Base-by-base conservation (phyloP, 2,888 invertebrate species). In the Portevinia maculata region DNA sequence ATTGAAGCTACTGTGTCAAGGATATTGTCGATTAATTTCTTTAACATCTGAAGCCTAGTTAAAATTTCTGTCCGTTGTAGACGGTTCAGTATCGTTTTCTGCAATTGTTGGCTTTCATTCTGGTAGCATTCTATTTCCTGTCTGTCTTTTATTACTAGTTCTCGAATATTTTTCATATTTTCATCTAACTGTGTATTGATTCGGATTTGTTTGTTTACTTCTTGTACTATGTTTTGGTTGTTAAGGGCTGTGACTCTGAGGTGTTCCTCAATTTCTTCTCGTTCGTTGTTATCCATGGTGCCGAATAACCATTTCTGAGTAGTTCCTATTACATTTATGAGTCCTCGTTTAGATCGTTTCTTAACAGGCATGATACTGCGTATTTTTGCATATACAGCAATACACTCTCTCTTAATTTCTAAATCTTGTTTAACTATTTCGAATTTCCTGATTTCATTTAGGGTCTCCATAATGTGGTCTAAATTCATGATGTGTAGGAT, bases 371-470 rank as follows among this genome's bases (percentile, higher is more conserved):
- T 28, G 28, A 6, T 28, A 6, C 1, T 28, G 28, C 28, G 7
- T 6, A 28, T 28, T 28, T 4, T 28, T 28, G 41, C 17, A 21
- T 32, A 62, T 2, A 62, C 19, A 6, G 39, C 11, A 1, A 37
- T 3, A 37, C 48, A 48, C 15, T 64, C 17, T 11, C 15, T 64
- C 15, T 11, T 48, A n/a, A 65, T 37, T 62, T 65, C 67, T 55
- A 15, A 15, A 11, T 55, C 67, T 55, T 67, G 39, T 7, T 34
- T 11, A 21, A 67, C 9, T 1, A 46, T 67, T 9, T 67, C 44
- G 17, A 67, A 34, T 67, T 46, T 41, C 34, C 53, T 46, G 30
- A 60, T 65, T 52, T 65, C 41, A 0, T 65, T 9, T 52, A 65
- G 17, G 1, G 50, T 65, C 41, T 15, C 30, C 44, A 28, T 41